Evolutionary conservation across 2,113 vertebrate species (phyloP), one percentile per base, ranked within the genome.

Genomic region (Fulmarus glacialis): DNA sequence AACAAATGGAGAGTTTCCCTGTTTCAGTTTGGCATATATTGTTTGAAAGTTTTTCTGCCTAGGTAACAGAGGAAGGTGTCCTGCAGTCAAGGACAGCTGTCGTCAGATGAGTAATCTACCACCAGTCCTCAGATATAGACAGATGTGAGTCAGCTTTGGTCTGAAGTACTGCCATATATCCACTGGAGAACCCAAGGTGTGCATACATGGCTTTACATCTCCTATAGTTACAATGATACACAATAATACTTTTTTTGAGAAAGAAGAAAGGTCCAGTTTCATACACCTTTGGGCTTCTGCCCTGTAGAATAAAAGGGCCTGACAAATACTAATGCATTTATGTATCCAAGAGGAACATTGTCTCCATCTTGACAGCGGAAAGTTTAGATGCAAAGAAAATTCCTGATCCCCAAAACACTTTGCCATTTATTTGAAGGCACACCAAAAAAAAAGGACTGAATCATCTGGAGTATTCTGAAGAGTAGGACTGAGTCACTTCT

Each of bases 111-210:
- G 20, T 60, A 60, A 68, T 70, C 58, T 32, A 14, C 26, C 12
- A 43, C 29, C 38, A 26, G 36, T 70, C 30, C 29, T 47, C 32
- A 72, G 21, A 40, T n/a, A 42, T 2, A 88, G 86, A 55, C 60
- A 94, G 66, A 59, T 67, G 52, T 71, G 79, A 90, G 66, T 27
- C 86, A 89, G 77, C 40, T 93, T 91, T 66, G 42, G 7, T 81
- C 83, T 93, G 83, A 83, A 96, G 60, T 66, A 60, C 23, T 86
- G 52, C 47, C 55, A 36, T 27, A 7, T 67, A 78, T 20, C 53
- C 11, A 2, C 70, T 12, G 32, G 36, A 81, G 53, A 34, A 95
- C 23, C 50, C 67, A 43, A 56, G 6, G 4, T 64, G 48, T 58
- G 40, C 59, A 29, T 15, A 21, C 48, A 14, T 26, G 52, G 30